phyloP scores from a whole-genome alignment of 2,888 invertebrate species.

The Acleris literana region DNA sequence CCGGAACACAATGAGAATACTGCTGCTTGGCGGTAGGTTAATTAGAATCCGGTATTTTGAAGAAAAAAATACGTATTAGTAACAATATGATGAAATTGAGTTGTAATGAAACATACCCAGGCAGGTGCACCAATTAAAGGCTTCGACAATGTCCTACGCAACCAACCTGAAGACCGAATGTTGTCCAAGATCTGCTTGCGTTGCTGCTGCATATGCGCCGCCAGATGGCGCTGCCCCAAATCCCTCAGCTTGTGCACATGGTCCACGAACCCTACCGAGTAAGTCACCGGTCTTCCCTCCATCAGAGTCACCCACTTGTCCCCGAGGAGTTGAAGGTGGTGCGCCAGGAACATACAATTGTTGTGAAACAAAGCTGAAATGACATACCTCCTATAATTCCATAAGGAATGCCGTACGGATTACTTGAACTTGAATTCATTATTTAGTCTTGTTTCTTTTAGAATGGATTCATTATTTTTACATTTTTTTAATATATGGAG shows the following conservation, averaged over 20 bases:
- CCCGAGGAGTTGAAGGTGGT: slow-evolving; percentile 87
- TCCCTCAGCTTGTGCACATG: slow-evolving; percentile 86
- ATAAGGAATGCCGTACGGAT: background rate
- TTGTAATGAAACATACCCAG: no score
- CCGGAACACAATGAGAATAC: no score
- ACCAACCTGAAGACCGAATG: slow-evolving; percentile 88
- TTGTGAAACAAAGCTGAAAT: slow-evolving; percentile 92
- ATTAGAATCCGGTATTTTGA: no score
- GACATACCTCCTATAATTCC: slow-evolving; percentile 2
- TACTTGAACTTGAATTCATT: no score
- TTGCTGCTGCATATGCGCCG: slow-evolving; percentile 90
- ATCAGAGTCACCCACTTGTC: slow-evolving; percentile 86
- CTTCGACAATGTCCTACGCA: no score
- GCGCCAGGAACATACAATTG: slow-evolving; percentile 94
- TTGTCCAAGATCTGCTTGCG: slow-evolving; percentile 89
- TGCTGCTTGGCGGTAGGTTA: no score
- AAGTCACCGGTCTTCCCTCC: slow-evolving; percentile 78
- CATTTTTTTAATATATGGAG: no score
- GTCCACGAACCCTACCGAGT: slow-evolving; percentile 86
- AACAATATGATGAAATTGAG: no score
- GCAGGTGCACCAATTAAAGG: background rate
- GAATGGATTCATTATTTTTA: no score
- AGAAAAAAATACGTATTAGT: no score
- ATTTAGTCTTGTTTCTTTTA: no score
- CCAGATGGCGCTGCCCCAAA: slow-evolving; percentile 87